Evolutionary conservation across 2,888 invertebrate genomes (phyloP).

Genomic region (Mythimna ferrago): DNA sequence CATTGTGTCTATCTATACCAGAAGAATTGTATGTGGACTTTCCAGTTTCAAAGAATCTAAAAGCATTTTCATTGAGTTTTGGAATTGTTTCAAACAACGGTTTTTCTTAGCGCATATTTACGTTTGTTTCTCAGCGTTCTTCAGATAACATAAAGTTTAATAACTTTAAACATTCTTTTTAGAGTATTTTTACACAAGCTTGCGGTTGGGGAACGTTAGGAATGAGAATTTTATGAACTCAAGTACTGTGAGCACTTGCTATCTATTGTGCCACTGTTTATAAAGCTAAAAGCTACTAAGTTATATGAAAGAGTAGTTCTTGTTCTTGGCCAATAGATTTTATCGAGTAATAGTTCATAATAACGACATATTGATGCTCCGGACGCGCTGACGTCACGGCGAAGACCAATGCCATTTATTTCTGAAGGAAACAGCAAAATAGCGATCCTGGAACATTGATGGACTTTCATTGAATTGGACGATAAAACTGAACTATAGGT

Average conservation of each 20-base stretch:
- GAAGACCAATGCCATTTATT: slow-evolving; percentile 29
- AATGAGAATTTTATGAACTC: slow-evolving; percentile 5
- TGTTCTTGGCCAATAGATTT: slow-evolving; percentile 27
- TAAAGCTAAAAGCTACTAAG: slow-evolving; percentile 18
- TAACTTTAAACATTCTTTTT: slow-evolving; percentile 16
- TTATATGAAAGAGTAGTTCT: slow-evolving; percentile 15
- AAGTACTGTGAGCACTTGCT: neutral
- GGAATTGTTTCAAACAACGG: slow-evolving; percentile 41
- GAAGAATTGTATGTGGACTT: slow-evolving; percentile 11
- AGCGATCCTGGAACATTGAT: neutral
- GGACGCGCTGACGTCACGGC: slow-evolving; percentile 9
- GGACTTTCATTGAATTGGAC: slow-evolving; percentile 6
- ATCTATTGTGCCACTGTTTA: slow-evolving; percentile 11
- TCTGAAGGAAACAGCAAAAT: slow-evolving; percentile 34
- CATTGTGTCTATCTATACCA: slow-evolving; percentile 22
- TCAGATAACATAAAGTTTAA: slow-evolving; percentile 19
- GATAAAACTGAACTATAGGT: neutral
- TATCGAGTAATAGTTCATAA: slow-evolving; percentile 28
- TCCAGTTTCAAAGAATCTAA: slow-evolving; percentile 40
- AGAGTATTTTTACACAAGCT: slow-evolving; percentile 11
- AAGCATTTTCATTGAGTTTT: slow-evolving; percentile 47
- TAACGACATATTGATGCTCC: slow-evolving; percentile 30
- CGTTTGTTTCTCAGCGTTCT: slow-evolving; percentile 20
- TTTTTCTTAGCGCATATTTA: slow-evolving; percentile 37
- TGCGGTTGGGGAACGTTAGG: neutral